Evolutionary conservation across 2,888 invertebrate species (phyloP), one percentile per base, ranked within the genome.

Genomic region (Perdita meconis): DNA sequence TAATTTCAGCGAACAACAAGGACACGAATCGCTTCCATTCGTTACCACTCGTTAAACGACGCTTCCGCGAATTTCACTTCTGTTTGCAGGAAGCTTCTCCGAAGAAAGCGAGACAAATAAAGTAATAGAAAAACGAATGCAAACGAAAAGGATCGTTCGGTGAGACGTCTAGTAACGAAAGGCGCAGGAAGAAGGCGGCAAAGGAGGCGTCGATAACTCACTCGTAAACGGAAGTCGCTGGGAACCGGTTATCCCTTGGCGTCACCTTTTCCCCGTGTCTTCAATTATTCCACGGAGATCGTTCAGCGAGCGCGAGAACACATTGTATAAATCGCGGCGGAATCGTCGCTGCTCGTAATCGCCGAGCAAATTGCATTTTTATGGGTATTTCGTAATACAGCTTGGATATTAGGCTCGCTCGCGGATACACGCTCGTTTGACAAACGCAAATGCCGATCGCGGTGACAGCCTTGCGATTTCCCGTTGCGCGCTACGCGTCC

Each of bases 401-500:
- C 16, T 5, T 47, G 50, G 56, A 34, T 34, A 36, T 61, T 60
- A 47, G 22, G 10, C 44, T 2, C 44, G 44, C 19, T 44, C 4
- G 50, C 51, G 51, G 51, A 51, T 51, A 26, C 1, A 16, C 42
- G 38, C 36, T 34, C 55, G 55, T 34, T 64, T 70, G 69, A 82
- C 78, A 81, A 68, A 80, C 82, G 79, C 76, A 64, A 68, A 79
- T 81, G 68, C 51, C 56, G 30, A 56, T 55, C 57, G 56, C 61
- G 80, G 77, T 83, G 84, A 84, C 83, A 83, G 82, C 55, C 70
- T 60, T 55, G 72, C 71, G 70, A 80, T 83, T 80, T 82, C 68
- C 77, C 83, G 77, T 69, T 76, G 70, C 19, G 47, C 16, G 47
- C 22, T 19, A 10, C 16, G 47, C 22, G 47, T 47, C 47, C 47